Evolutionary conservation across 2,888 invertebrate genomes (phyloP), one percentile per base, ranked within the genome.

Genomic region (Thalpophila matura): DNA sequence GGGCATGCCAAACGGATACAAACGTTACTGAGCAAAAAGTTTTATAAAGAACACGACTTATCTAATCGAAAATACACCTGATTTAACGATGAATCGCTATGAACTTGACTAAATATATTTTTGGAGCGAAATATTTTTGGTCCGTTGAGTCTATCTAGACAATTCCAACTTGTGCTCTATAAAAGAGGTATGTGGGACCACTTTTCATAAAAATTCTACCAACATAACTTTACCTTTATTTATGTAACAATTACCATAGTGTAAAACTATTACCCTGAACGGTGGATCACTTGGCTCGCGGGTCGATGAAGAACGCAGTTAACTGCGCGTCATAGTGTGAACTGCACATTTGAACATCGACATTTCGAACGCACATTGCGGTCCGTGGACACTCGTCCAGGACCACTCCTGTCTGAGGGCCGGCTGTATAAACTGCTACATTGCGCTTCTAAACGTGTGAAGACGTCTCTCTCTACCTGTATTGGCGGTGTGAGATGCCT

Each of bases 361-460:
- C 93, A 91, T 92, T 95, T 96, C 90, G 95, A 96, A 96, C 95
- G 95, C 95, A 95, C 89, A 95, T 95, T 92, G 95, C 95, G 92
- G 93, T 92, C 89, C 89, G 86, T 87, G 92, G 89, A 89, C 81
- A 89, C 86, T 84, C 35, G 84, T 90, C 80, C 80, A 86, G 91
- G 92, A 91, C 91, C 91, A 92, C 91, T 88, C 88, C 90, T 92
- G 91, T 88, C 90, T 90, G 91, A 92, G 91, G 90, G 92, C 92
- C 89, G 91, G 85, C 81, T 82, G 82, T 53, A 79, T 63, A 68
- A 74, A 65, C 14, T 22, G 43, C 63, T 56, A 81, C 81, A 81
- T 66, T 80, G 80, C 74, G 57, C 53, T 16, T 31, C 4, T n/a
- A n/a, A 18, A 7, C 24, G 31, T 26, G 29, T 33, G 10, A 14